Percentiles rank a stretch among this genome's conserved stretches.
phyloP scores from a whole-genome alignment of 2,113 vertebrate genomes.

The Podarcis raffonei region DNA sequence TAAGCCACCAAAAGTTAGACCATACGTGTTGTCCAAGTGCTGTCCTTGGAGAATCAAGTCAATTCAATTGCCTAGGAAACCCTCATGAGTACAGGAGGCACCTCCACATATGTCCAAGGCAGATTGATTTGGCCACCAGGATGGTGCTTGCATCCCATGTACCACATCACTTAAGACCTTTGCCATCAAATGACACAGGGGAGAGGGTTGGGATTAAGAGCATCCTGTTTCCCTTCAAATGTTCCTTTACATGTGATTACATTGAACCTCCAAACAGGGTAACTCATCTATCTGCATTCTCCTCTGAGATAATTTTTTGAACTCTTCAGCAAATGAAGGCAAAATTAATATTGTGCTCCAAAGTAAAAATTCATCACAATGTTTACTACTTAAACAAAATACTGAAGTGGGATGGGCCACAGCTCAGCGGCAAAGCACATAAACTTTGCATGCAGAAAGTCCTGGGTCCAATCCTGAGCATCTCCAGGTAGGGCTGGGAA shows the following conservation, averaged over 20 bases:
- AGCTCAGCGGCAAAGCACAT: no score
- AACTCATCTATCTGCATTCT: conserved; percentile 51
- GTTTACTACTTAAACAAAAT: conserved; percentile 25
- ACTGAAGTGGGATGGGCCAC: conserved; percentile 29
- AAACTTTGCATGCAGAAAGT: no score
- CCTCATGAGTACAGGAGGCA: neutral
- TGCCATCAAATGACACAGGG: no score
- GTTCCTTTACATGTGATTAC: no score
- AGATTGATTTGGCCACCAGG: neutral
- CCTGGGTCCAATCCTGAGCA: no score
- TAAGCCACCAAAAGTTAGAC: no score
- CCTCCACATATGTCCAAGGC: neutral
- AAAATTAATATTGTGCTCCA: conserved; percentile 52
- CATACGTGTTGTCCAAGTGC: no score
- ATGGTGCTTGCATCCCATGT: neutral
- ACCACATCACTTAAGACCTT: neutral
- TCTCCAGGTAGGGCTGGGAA: no score
- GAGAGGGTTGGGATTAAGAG: no score
- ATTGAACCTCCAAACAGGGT: neutral
- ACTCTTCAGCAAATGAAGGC: conserved; percentile 21
- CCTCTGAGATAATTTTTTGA: conserved; percentile 49
- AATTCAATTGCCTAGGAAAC: no score
- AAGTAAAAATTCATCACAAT: conserved; percentile 38
- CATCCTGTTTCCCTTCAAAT: no score
- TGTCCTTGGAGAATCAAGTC: no score